These are phyloP conservation scores for Acleris literana DNA, from an alignment of 2,888 invertebrate genomes.

Conservation along the genomic window DNA sequence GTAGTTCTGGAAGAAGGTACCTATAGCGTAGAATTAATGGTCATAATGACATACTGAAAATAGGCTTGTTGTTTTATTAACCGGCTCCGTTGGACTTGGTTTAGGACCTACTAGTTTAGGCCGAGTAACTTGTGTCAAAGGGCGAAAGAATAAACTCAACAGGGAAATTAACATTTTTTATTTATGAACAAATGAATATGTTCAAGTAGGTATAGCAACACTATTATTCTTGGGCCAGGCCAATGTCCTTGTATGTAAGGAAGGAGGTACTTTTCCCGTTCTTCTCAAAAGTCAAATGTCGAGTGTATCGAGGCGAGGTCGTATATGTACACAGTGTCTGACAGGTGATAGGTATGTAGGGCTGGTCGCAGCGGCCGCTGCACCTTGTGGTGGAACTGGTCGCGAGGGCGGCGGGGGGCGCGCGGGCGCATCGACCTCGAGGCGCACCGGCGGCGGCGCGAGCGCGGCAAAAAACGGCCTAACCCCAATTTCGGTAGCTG, in stretches of 20 bases:
- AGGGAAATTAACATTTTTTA: too few relatives aligned
- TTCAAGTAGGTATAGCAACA: not conserved
- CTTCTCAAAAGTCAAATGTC: slow-evolving; percentile 50
- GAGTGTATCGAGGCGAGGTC: slow-evolving; percentile 45
- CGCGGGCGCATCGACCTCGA: slow-evolving; percentile 75
- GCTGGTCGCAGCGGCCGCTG: slow-evolving; percentile 72
- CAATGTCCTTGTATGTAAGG: too few relatives aligned
- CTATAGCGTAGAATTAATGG: too few relatives aligned
- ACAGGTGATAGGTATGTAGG: slow-evolving; percentile 81
- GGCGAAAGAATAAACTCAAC: too few relatives aligned
- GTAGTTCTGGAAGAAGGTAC: too few relatives aligned
- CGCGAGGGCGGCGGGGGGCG: slow-evolving; percentile 52
- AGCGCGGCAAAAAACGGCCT: slow-evolving; percentile 73
- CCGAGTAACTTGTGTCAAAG: too few relatives aligned
- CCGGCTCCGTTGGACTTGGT: too few relatives aligned
- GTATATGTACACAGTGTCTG: slow-evolving; percentile 74
- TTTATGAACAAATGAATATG: too few relatives aligned
- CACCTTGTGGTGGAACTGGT: slow-evolving; percentile 80
- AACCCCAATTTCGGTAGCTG: slow-evolving; percentile 81
- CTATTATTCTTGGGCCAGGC: not conserved
- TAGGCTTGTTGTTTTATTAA: too few relatives aligned
- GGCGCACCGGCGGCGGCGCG: slow-evolving; percentile 61
- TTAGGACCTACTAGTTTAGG: too few relatives aligned
- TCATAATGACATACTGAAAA: too few relatives aligned
- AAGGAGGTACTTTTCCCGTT: slow-evolving; percentile 40